phyloP scores from a whole-genome alignment of 2,888 invertebrate species.

The Thymelicus lineola region DNA sequence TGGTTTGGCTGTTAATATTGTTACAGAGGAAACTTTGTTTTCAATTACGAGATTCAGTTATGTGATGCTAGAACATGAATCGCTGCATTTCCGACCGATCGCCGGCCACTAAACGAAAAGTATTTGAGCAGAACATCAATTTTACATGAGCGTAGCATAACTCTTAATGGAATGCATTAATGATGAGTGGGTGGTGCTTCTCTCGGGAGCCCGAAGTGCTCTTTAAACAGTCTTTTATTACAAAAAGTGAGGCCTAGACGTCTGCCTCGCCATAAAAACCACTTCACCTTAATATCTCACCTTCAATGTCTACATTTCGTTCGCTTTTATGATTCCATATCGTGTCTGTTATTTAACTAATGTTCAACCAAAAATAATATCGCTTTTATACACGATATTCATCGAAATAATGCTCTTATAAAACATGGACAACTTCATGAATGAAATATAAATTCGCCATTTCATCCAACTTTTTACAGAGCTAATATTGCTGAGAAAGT shows the following conservation, averaged over 20 bases:
- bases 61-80: slow-evolving; percentile 54
- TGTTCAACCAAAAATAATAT: neutral
- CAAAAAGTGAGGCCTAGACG: slow-evolving; percentile 60
- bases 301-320: neutral
- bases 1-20: slow-evolving; percentile 68
- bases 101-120: slow-evolving; percentile 48
- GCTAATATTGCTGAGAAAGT: slow-evolving; percentile 28
- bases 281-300: slow-evolving; percentile 41
- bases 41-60: slow-evolving; percentile 68
- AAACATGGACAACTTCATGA: neutral
- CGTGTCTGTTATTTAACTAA: neutral
- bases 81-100: slow-evolving; percentile 46
- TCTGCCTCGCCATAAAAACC: slow-evolving; percentile 53
- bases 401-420: neutral
- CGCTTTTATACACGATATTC: neutral
- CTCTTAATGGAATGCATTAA: slow-evolving; percentile 72
- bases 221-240: slow-evolving; percentile 55
- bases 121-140: slow-evolving; percentile 61
- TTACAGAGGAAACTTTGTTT: slow-evolving; percentile 72
- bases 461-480: slow-evolving; percentile 25
- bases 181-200: slow-evolving; percentile 56
- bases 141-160: slow-evolving; percentile 61
- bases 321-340: neutral
- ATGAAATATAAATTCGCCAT: slow-evolving; percentile 10
- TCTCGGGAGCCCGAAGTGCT: slow-evolving; percentile 53